Conservation (phyloP, 2,113 vertebrate genomes). For the Pseudopodoces humilis region DNA sequence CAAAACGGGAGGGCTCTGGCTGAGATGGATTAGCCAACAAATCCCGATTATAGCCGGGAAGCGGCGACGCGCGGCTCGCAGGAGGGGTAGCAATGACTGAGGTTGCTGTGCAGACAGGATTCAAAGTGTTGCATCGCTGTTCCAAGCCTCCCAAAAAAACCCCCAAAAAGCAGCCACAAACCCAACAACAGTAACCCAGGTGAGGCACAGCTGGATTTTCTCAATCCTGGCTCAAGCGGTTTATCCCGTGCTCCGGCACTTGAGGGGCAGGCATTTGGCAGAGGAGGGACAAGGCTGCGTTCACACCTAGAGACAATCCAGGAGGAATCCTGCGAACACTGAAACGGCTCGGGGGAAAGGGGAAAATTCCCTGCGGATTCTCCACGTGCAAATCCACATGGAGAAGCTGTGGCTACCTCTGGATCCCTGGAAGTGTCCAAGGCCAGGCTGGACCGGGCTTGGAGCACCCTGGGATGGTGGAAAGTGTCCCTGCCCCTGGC, state of each 20-base stretch:
- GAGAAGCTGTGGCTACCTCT: not conserved
- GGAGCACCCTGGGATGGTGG: rapidly evolving
- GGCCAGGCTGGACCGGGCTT: not conserved
- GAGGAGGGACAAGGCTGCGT: rapidly evolving
- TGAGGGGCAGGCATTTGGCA: too few relatives aligned
- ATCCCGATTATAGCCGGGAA: not conserved
- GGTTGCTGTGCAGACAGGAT: not conserved
- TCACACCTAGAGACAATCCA: not conserved
- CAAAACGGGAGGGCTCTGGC: not conserved
- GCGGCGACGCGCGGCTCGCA: rapidly evolving
- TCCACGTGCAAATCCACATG: rapidly evolving
- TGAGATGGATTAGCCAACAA: not conserved
- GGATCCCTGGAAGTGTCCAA: not conserved
- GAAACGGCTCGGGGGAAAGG: rapidly evolving
- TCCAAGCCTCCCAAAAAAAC: not conserved
- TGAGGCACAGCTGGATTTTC: not conserved
- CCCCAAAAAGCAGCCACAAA: not conserved
- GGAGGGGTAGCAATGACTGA: not conserved
- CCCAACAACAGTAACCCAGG: not conserved
- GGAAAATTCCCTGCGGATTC: rapidly evolving
- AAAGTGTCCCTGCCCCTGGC: not conserved
- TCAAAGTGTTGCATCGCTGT: rapidly evolving
- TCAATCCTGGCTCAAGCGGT: not conserved
- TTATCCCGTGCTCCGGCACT: not conserved
- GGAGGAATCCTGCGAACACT: not conserved